These are phyloP conservation scores for Scomber japonicus DNA, from an alignment of 2,113 vertebrate genomes.

Conservation along the genomic window DNA sequence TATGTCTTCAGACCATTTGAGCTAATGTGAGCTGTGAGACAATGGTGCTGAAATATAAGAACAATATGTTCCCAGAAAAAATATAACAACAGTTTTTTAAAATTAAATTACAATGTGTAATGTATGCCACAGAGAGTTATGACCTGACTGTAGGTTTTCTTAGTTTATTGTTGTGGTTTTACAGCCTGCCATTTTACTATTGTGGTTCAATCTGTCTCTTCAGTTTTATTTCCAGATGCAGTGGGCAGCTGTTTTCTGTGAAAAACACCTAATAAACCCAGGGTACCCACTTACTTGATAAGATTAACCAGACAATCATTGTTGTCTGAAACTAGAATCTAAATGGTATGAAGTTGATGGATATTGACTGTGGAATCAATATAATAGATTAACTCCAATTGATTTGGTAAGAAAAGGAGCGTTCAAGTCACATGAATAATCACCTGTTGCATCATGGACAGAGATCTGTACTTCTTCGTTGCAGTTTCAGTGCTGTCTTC, in stretches of 20 bases:
- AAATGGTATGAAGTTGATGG: too few relatives aligned
- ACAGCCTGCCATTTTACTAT: too few relatives aligned
- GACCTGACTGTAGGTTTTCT: neutral
- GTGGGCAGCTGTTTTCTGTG: too few relatives aligned
- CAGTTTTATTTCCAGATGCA: too few relatives aligned
- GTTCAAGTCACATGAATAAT: neutral
- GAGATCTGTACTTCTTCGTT: neutral
- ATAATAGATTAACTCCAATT: too few relatives aligned
- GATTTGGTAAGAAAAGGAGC: neutral
- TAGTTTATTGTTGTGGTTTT: neutral
- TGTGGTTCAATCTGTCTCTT: too few relatives aligned
- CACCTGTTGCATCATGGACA: neutral
- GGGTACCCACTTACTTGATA: too few relatives aligned
- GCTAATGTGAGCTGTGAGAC: slow-evolving; percentile 21
- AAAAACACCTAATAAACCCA: too few relatives aligned
- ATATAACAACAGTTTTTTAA: neutral
- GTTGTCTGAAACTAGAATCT: too few relatives aligned
- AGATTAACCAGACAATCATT: too few relatives aligned
- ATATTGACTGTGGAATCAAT: too few relatives aligned
- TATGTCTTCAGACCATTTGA: slow-evolving; percentile 32
- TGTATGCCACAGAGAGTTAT: neutral
- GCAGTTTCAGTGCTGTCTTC: too few relatives aligned
- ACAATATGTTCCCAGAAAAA: neutral
- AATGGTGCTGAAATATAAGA: neutral
- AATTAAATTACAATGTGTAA: neutral